Evolutionary conservation across 2,113 vertebrate species (phyloP).

Genomic region (Proterorhinus semilunaris): DNA sequence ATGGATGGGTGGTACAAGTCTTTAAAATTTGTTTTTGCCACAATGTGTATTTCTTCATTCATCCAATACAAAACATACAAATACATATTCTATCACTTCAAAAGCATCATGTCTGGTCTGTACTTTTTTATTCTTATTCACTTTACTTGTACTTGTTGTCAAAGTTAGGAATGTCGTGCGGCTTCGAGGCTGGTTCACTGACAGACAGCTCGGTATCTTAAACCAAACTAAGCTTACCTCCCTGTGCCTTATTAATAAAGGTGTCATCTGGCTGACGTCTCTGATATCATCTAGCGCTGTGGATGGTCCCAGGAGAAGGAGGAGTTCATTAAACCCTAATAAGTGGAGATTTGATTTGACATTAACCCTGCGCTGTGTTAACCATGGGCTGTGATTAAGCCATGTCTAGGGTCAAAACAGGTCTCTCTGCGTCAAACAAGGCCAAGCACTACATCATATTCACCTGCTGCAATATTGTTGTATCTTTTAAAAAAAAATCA

Average conservation of each 20-base stretch:
- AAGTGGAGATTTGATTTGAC: constrained; percentile 6
- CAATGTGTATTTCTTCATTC: too few species aligned
- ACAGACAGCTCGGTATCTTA: not conserved
- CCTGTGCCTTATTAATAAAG: not conserved
- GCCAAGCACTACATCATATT: not conserved
- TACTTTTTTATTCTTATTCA: not conserved
- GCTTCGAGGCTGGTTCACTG: not conserved
- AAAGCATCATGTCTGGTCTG: too few species aligned
- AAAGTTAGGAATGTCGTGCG: not conserved
- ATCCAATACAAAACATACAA: too few species aligned
- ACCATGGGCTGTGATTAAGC: too few species aligned
- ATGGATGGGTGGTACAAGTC: too few species aligned
- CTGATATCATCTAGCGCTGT: not conserved
- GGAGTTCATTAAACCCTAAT: constrained; percentile 9
- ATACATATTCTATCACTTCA: too few species aligned
- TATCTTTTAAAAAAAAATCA: not conserved
- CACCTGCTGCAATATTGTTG: not conserved
- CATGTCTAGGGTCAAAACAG: not conserved
- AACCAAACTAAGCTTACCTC: not conserved
- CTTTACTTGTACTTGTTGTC: not conserved
- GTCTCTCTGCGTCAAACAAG: not conserved
- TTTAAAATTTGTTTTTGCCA: too few species aligned
- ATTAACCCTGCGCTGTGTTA: not conserved
- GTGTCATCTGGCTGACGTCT: not conserved
- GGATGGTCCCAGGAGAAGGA: not conserved